Evolutionary conservation across 2,113 vertebrate species (phyloP), one percentile per base, ranked within the genome.

Genomic region (Tretioscincus oriximinensis): DNA sequence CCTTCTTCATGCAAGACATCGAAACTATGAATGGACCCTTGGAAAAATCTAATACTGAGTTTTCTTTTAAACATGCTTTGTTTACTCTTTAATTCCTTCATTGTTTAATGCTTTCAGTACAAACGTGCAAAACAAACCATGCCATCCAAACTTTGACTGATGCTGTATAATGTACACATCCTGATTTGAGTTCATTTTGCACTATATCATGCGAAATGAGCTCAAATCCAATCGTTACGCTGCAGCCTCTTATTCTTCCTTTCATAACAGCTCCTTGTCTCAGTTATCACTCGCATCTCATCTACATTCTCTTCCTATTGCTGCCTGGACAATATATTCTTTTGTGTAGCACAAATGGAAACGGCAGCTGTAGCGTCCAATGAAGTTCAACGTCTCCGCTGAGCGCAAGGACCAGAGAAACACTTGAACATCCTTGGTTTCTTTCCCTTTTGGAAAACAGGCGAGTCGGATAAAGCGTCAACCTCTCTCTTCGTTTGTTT

Each of bases 311-410:
- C 20, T 71, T 77, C 28, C 28, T 35, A 22, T 26, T 77, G 45
- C 61, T 63, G 28, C 20, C 14, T 45, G 60, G 24, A 65, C 68
- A 77, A 66, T 77, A 65, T 65, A 76, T 70, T 82, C 66, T 77
- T 77, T 76, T 35, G 22, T 71, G 28, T 9, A 29, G 3, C 4
- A 41, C 18, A 29, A 49, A 51, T 58, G 63, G 24, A 24, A 58
- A 64, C 41, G 61, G 16, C 9, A 29, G 11, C 47, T n/a, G 20
- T 9, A 18, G 72, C 16, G 65, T 72, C n/a, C 63, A 72, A 35
- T 83, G 45, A 54, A 65, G 24, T 35, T 41, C 35, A 64, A 22
- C 7, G 16, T 72, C 24, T 28, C n/a, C 35, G 28, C 68, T 77
- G n/a, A 26, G 41, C 28, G 20, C 41, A 72, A 41, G 49, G 11